phyloP scores from a whole-genome alignment of 2,888 invertebrate genomes.

The Dioctria linearis region DNA sequence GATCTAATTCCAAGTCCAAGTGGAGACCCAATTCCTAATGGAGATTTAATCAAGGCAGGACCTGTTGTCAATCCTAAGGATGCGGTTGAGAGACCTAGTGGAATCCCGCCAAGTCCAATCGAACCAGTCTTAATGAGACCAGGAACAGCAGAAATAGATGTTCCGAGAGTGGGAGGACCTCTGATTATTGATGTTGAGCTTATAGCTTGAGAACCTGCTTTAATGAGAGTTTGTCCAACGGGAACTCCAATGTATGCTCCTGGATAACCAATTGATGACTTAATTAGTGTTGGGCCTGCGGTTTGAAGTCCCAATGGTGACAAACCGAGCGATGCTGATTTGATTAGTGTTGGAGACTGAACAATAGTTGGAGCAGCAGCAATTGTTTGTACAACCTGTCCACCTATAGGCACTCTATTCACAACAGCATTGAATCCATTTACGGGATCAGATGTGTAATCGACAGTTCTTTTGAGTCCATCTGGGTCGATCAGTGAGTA shows the following conservation, averaged over 20 bases:
- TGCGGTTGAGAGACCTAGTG: background rate
- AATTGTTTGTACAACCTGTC: constrained; percentile 58
- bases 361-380: constrained; percentile 57
- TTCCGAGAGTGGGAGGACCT: background rate
- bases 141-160: background rate
- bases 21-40: background rate
- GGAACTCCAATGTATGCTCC: background rate
- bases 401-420: constrained; percentile 59
- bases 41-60: background rate
- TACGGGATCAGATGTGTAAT: constrained; percentile 67
- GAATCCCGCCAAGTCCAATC: background rate
- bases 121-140: background rate
- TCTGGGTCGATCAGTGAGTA: constrained; percentile 69
- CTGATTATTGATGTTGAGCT: background rate
- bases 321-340: background rate
- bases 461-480: constrained; percentile 68
- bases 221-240: constrained; percentile 28
- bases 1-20: no score
- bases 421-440: constrained; percentile 69
- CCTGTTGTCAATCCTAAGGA: background rate
- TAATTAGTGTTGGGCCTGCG: background rate
- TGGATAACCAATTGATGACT: constrained; percentile 15
- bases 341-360: no score
- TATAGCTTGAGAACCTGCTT: constrained; percentile 14
- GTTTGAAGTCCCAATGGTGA: constrained; percentile 21